A percentile compares a stretch with the other conserved stretches of the same genome.
Evolutionary conservation across 35 echinoderm and acorn worm genomes (phyloP).

Genomic region (Ptychodera flava): DNA sequence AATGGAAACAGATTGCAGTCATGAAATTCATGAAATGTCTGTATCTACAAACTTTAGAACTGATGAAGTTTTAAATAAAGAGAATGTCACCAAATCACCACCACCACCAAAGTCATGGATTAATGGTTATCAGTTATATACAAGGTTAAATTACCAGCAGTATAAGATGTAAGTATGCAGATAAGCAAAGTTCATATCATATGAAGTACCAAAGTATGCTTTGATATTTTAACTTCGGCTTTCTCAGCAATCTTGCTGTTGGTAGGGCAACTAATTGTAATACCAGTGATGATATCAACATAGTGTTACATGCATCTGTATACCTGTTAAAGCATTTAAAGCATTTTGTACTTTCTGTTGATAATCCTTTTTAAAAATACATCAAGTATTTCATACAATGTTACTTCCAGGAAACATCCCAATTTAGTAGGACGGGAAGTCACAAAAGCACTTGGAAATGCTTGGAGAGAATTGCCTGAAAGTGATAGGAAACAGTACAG

Average conservation of each 20-base stretch:
- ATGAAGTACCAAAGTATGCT: not conserved
- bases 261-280: no score
- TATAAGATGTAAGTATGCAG: not conserved
- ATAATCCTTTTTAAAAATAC: not conserved
- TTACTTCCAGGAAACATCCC: not conserved
- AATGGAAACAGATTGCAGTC: no score
- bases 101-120: not conserved
- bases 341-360: not conserved
- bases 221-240: not conserved
- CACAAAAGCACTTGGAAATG: not conserved
- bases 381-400: not conserved
- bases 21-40: no score
- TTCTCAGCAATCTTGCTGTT: no score
- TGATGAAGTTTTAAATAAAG: no score
- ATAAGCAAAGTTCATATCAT: not conserved
- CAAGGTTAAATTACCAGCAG: not conserved
- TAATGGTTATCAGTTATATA: not conserved
- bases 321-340: not conserved
- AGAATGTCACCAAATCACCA: no score
- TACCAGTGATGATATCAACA: no score
- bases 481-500: not conserved
- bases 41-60: no score
- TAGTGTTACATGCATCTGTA: not conserved
- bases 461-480: not conserved
- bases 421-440: not conserved